phyloP scores from a whole-genome alignment of 1,140 invertebrate genomes.

The Philaenus spumarius region DNA sequence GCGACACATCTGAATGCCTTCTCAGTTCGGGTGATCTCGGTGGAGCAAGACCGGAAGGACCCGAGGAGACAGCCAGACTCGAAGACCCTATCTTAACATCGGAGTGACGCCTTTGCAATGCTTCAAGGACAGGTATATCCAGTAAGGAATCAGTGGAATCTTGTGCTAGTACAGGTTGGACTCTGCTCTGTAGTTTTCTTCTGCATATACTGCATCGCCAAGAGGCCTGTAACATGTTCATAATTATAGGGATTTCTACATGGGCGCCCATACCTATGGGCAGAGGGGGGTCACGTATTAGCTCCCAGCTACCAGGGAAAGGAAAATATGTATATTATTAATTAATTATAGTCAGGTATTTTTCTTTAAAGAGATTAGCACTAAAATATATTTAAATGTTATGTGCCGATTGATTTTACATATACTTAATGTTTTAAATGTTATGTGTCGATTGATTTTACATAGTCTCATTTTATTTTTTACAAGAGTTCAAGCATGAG shows the following conservation, averaged over 20 bases:
- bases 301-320: no score
- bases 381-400: no score
- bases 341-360: no score
- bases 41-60: constrained; percentile 55
- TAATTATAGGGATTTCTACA: no score
- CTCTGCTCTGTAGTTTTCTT: constrained; percentile 65
- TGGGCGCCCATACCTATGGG: no score
- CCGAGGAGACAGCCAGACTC: constrained; percentile 41
- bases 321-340: no score
- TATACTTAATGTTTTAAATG: background rate
- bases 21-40: constrained; percentile 69
- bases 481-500: no score
- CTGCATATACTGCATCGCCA: constrained; percentile 76
- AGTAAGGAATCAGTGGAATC: constrained; percentile 72
- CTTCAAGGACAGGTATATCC: constrained; percentile 67
- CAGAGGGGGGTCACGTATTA: no score
- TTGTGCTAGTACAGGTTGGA: constrained; percentile 55
- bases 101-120: constrained; percentile 66
- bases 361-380: no score
- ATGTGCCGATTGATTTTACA: no score
- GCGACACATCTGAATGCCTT: constrained; percentile 75
- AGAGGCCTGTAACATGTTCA: constrained; percentile 52
- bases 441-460: no score
- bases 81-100: constrained; percentile 61
- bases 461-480: no score